These are phyloP conservation scores for Chinchilla lanigera DNA, from an alignment of 2,113 vertebrate genomes.

Conservation along the genomic window DNA sequence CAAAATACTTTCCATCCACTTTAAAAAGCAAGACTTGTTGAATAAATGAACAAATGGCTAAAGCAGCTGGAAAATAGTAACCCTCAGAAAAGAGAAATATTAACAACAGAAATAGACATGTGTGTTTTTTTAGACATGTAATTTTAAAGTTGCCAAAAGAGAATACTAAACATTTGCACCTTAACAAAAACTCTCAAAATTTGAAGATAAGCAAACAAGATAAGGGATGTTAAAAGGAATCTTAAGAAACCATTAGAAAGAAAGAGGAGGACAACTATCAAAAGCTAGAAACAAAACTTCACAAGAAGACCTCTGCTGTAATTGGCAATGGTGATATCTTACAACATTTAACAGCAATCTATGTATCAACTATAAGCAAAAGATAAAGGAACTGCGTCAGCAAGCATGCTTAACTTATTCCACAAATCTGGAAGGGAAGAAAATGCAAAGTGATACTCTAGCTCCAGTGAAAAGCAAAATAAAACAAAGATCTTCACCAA, in stretches of 20 bases:
- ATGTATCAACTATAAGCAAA: background rate
- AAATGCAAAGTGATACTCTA: background rate
- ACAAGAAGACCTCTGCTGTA: background rate
- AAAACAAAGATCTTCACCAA: conserved; percentile 1
- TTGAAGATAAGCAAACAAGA: background rate
- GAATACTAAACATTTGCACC: background rate
- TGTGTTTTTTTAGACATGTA: background rate
- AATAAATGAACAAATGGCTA: background rate
- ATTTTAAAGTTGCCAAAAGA: background rate
- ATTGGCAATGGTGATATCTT: background rate
- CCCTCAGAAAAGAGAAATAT: background rate
- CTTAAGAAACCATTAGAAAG: background rate
- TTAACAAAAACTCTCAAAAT: conserved; percentile 33
- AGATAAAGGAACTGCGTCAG: background rate
- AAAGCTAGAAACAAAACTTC: conserved; percentile 39
- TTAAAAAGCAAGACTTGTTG: conserved; percentile 28
- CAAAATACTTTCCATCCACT: background rate
- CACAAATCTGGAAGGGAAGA: background rate
- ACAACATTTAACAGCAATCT: background rate
- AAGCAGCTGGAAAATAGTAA: conserved; percentile 25
- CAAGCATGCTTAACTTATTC: background rate
- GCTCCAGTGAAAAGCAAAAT: conserved; percentile 20
- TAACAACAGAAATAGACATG: background rate
- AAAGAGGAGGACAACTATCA: conserved; percentile 27
- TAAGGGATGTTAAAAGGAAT: background rate